These are phyloP conservation scores for Neria commutata DNA, from an alignment of 2,888 invertebrate genomes.

Conservation along the genomic window DNA sequence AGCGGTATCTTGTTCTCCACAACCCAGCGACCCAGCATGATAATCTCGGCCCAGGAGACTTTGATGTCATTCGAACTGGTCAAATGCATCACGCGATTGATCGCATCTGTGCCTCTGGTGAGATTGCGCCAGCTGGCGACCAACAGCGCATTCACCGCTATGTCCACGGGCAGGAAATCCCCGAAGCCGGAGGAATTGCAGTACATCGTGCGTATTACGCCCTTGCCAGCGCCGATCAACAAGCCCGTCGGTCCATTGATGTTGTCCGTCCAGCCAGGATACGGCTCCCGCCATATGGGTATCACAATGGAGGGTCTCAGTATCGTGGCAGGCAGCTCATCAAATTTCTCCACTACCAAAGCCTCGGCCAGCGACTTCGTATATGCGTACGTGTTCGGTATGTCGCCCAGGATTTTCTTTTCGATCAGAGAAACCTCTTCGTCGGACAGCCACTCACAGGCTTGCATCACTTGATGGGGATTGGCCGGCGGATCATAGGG, in stretches of 20 bases:
- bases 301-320: slow-evolving; percentile 89
- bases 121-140: slow-evolving; percentile 55
- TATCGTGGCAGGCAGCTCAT: slow-evolving; percentile 78
- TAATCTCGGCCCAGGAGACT: slow-evolving; percentile 88
- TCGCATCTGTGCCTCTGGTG: slow-evolving; percentile 38
- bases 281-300: slow-evolving; percentile 82
- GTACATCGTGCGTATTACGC: slow-evolving; percentile 87
- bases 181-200: slow-evolving; percentile 79
- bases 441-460: slow-evolving; percentile 80
- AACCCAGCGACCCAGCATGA: slow-evolving; percentile 78
- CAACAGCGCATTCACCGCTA: slow-evolving; percentile 74
- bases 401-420: slow-evolving; percentile 71
- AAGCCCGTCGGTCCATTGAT: slow-evolving; percentile 91
- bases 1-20: slow-evolving; percentile 80
- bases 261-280: slow-evolving; percentile 92
- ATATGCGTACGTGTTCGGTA: slow-evolving; percentile 90
- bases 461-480: slow-evolving; percentile 76
- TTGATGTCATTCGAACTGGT: slow-evolving; percentile 82
- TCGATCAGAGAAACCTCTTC: slow-evolving; percentile 71
- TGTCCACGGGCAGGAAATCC: slow-evolving; percentile 80
- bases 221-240: slow-evolving; percentile 82
- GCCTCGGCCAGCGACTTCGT: slow-evolving; percentile 92
- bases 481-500: slow-evolving; percentile 84
- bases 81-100: slow-evolving; percentile 71
- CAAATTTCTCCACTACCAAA: slow-evolving; percentile 78